Base-by-base conservation (phyloP, 2,113 vertebrate species). In the Chionodraco myersi region DNA sequence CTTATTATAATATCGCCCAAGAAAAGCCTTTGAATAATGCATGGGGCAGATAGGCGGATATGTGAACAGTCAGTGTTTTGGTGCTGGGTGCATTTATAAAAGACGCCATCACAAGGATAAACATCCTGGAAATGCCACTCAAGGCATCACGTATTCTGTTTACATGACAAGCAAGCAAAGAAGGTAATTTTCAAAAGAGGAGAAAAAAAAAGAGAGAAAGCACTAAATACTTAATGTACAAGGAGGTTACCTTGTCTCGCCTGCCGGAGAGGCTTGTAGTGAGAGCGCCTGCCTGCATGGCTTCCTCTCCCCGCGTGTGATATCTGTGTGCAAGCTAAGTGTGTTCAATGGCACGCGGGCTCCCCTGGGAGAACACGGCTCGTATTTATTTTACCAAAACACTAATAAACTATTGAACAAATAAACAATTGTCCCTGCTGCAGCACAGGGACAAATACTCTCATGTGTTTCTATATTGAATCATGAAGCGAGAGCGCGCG, bases 141-240 rank as follows among this genome's bases (percentile, higher is more conserved):
- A 93, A 89, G 89, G 92, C 93, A 93, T 94, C 91, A 88, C 53
- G 59, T 90, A 93, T 95, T 94, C 91, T 95, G 93, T 95, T 95
- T 95, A 95, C 94, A 94, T 92, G 94, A 94, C 94, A 94, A 89
- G 90, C 89, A 74, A 84, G 89, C 86, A 80, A 86, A 91, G 66
- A 87, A 91, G 92, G 93, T 94, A 90, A 94, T 95, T 95, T 95
- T 89, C 93, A 92, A 94, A 93, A 91, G 84, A 77, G 77, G 62
- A 60, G 72, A 52, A 73, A 80, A 77, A 26, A 79, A 85, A 67
- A 73, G 58, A 76, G 72, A 79, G 64, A 84, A 88, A 91, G 76
- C 83, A 85, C 88, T 94, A 95, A 95, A 96, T 95, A 93, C 92
- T 95, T 95, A 92, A 94, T 95, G 94, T 91, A 92, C 88, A 90